Conservation (phyloP, 2,797 vertebrate species). For the Syndactyla subalaris region DNA sequence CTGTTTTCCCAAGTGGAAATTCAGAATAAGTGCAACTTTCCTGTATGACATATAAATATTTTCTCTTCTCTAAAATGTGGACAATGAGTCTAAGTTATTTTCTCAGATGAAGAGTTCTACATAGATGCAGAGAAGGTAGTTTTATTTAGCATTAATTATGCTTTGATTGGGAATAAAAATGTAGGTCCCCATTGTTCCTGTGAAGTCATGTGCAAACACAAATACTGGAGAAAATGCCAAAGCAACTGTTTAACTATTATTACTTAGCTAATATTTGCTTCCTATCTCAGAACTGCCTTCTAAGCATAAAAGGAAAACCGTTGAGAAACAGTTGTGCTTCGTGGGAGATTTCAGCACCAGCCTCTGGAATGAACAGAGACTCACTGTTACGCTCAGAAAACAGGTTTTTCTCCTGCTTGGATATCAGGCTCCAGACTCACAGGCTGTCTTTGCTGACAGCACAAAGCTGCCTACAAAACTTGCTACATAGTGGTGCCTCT, state of each 20-base stretch:
- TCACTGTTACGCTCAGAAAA: not conserved
- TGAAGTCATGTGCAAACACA: not conserved
- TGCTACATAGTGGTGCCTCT: fast-evolving
- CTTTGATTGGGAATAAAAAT: not conserved
- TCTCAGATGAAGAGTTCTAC: not conserved
- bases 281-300: not conserved
- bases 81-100: not conserved
- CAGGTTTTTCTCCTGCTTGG: not conserved
- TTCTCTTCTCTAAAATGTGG: not conserved
- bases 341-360: not conserved
- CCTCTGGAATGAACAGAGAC: not conserved
- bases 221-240: not conserved
- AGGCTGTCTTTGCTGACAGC: not conserved
- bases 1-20: not conserved
- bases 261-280: slow-evolving; percentile 53
- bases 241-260: not conserved
- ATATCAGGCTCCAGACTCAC: not conserved
- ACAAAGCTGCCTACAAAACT: not conserved
- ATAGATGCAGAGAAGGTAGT: not conserved
- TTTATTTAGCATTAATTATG: not conserved
- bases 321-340: not conserved
- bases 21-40: not conserved
- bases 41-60: not conserved
- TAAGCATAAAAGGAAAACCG: not conserved
- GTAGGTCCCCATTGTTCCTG: not conserved